Evolutionary conservation across 2,888 invertebrate species (phyloP), one percentile per base, ranked within the genome.

Genomic region (Diaphora mendica): DNA sequence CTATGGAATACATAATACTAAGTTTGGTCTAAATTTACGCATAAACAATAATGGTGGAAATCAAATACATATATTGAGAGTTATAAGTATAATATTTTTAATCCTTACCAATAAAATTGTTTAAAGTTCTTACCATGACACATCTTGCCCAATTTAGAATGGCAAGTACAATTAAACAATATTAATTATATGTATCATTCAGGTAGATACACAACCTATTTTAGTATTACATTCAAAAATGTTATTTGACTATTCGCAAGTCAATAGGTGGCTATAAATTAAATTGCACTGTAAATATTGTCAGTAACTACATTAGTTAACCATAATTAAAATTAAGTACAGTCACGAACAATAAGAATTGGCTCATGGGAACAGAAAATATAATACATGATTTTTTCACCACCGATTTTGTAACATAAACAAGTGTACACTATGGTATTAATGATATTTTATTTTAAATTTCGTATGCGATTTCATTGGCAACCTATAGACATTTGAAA

Each of bases 251-350:
- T 79, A 84, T 77, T 76, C 70, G 72, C 65, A 74, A 70, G 79
- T 85, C 84, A 85, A 77, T 77, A 80, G 72, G 78, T 82, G 77
- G 86, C 73, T 83, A 74, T 79, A 82, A 83, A 84, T 82, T 77
- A 84, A 82, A 85, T 86, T 86, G 85, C 85, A 86, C 87, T 83
- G 85, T 80, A 80, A 82, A 84, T 85, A 83, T 84, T 83, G 85
- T 85, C 87, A 83, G 73, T 77, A 85, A 77, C 80, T 82, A 79
- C 76, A 75, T 55, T 78, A 72, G 72, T 75, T 77, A 78, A 77
- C 65, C 48, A 1, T 79, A 77, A 75, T 74, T 80, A 83, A 82
- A 77, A 77, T 84, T 82, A 83, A 82, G 87, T 81, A 85, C 83
- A 86, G 85, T 87, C 85, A 86, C 87, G 70, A 86, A 86, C 87